Base-by-base conservation (phyloP, 2,797 vertebrate genomes). In the Sciurus carolinensis region DNA sequence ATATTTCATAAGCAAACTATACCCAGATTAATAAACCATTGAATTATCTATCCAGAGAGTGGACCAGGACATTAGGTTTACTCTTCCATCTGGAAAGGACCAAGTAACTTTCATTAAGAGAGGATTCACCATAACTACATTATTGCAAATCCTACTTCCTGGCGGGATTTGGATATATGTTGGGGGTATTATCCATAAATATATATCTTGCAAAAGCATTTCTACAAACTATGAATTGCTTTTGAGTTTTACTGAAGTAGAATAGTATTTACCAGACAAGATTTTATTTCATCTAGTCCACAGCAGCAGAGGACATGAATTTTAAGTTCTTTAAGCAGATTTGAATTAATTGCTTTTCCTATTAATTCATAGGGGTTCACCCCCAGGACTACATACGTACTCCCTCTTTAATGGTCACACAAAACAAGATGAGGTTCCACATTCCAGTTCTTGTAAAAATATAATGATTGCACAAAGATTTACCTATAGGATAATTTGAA, bases 1-100 rank as follows among this genome's bases (percentile, higher is more conserved):
- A 24, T 50, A n/a, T 91, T 95, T 94, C 84, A 89, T n/a, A 97
- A 87, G 26, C 24, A 93, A 89, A 81, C 5, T 87, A n/a, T 39
- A 42, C 2, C 2, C 7, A 20, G 17, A 79, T 83, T 47, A 94
- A 71, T 18, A 94, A 79, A 91, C 7, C n/a, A 85, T 9, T 75
- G 87, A 91, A 24, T 80, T 88, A 36, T 93, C n/a, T 93, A 69
- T 67, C 7, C 75, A 67, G n/a, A 94, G 7, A 80, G n/a, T 76
- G 28, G n/a, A 52, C 72, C 76, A 24, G 5, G 28, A 88, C 10
- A 93, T 93, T 36, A 6, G 4, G 52, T 88, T 94, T 57, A 54
- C 8, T 84, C 39, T 94, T 94, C 8, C 13, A 39, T 57, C 20
- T 88, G 30, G 52, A 94, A 96, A 73, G 10, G 44, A 71, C 42